Evolutionary conservation across 1,140 invertebrate species (phyloP).

Genomic region (Ruditapes philippinarum): DNA sequence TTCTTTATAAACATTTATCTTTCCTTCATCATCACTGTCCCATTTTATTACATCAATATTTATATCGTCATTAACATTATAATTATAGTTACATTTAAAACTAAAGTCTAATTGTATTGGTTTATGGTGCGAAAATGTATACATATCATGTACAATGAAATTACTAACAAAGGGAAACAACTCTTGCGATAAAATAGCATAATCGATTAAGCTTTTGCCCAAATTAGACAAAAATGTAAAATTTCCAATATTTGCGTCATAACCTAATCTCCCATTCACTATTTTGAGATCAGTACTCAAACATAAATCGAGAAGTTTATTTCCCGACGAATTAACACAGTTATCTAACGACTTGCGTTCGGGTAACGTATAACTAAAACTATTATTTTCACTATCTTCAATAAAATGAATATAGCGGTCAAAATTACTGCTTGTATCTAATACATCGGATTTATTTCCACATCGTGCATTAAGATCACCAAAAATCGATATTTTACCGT

Average conservation of each 20-base stretch:
- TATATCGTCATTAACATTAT: too few species aligned
- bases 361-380: neutral
- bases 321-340: neutral
- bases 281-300: constrained; percentile 3
- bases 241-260: neutral
- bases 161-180: too few species aligned
- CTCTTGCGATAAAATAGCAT: neutral
- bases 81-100: too few species aligned
- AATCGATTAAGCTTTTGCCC: constrained; percentile 28
- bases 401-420: constrained; percentile 1
- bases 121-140: too few species aligned
- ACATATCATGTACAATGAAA: too few species aligned
- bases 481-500: neutral
- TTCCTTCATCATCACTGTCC: too few species aligned
- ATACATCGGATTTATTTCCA: neutral
- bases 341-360: neutral
- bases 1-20: too few species aligned
- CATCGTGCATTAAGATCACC: constrained; percentile 5
- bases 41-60: too few species aligned
- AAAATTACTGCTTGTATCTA: neutral
- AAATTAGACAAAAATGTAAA: neutral
- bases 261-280: constrained; percentile 11
- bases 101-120: too few species aligned
- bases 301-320: constrained; percentile 15
- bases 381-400: neutral